Evolutionary conservation across 2,113 vertebrate genomes (phyloP), one percentile per base, ranked within the genome.

Genomic region (Syrmaticus mikado): DNA sequence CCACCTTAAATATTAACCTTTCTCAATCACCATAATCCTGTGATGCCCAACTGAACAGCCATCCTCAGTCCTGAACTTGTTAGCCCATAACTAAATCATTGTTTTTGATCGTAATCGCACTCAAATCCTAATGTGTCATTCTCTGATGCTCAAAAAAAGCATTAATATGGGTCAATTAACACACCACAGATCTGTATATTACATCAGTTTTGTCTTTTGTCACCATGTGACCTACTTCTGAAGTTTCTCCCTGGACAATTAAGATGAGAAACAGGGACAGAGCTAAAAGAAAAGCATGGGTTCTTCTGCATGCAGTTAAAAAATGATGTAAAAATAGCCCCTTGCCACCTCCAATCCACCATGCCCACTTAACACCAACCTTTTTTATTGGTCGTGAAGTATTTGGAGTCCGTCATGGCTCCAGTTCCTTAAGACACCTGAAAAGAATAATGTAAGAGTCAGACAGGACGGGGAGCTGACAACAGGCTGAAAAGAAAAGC

Each of bases 331-430:
- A 95, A 96, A 96, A 96, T 82, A 96, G 67, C 83, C 62, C 75
- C 66, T 86, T 68, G 55, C 67, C 87, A 85, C 80, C 91, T 88
- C 66, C 86, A 52, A 61, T 11, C 22, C 72, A 60, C 46, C 14
- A 48, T 60, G 58, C 9, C 71, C 82, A 73, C 57, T 40, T 10
- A 50, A 65, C 89, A 86, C 98, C 97, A 82, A 99, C 99, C 99
- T 98, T 99, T 99, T 97, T 99, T 99, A 98, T 99, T 99, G 68
- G 99, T 99, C 46, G 99, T 99, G 94, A 99, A 99, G 97, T 99
- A 99, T 96, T 99, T 99, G 95, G 99, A 99, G 97, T 99, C 99
- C 32, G 99, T 99, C 99, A 99, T 99, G 97, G 93, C 97, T 98
- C 68, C 87, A 85, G 95, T 41, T 97, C 96, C 97, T 98, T 75